These are phyloP conservation scores for Clarias laeviceps DNA, from an alignment of 2,797 vertebrate species.

Conservation along the genomic window DNA sequence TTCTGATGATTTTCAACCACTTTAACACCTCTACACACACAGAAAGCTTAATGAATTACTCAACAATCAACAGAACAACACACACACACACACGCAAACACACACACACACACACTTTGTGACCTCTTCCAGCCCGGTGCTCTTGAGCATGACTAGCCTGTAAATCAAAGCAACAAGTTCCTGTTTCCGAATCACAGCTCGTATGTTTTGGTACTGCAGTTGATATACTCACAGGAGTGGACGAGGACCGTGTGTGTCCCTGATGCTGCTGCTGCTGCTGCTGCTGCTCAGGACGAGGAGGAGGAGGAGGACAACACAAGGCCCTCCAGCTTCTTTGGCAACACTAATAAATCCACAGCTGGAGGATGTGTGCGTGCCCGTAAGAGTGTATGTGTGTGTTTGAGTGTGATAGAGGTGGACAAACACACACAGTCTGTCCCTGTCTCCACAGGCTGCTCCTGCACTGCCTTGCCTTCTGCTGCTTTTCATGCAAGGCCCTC, in stretches of 20 bases:
- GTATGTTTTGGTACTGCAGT: conserved; percentile 20
- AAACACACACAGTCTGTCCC: conserved; percentile 40
- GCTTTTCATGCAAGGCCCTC: conserved; percentile 46
- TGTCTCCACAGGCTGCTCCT: conserved; percentile 53
- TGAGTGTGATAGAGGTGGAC: conserved; percentile 29
- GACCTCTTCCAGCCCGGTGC: conserved; percentile 26
- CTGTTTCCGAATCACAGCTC: conserved; percentile 23
- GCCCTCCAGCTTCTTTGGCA: conserved; percentile 55
- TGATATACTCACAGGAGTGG: conserved; percentile 66
- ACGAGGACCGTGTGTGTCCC: conserved; percentile 13
- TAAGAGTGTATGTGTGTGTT: conserved; percentile 48
- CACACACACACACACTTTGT: conserved; percentile 3
- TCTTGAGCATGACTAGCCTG: conserved; percentile 23
- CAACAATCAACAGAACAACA: conserved; percentile 53
- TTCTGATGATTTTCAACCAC: neutral
- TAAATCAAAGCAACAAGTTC: conserved; percentile 41
- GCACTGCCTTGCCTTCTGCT: conserved; percentile 45
- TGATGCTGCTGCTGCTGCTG: conserved; percentile 18
- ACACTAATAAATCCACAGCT: conserved; percentile 58
- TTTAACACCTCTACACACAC: conserved; percentile 11
- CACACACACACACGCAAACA: neutral
- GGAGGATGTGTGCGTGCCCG: conserved; percentile 48
- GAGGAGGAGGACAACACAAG: conserved; percentile 39
- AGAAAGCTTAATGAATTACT: conserved; percentile 50
- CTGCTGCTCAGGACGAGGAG: conserved; percentile 26